Evolutionary conservation across 2,797 vertebrate species (phyloP), one percentile per base, ranked within the genome.

Genomic region (Diplodus sargus): DNA sequence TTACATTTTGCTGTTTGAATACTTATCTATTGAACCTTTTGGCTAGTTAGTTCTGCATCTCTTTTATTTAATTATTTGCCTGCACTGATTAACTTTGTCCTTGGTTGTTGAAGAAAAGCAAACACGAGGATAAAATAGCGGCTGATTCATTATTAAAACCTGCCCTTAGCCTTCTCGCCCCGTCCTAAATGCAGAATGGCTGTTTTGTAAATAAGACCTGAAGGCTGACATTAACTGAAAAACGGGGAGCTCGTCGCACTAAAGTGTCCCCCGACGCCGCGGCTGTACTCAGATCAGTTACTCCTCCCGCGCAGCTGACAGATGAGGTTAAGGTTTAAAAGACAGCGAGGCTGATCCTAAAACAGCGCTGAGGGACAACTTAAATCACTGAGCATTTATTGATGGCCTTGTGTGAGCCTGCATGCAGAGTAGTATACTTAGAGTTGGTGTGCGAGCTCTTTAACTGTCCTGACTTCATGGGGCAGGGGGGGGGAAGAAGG

Each of bases 301-400:
- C n/a, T 17, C n/a, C 43, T 30, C 42, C 64, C 13, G 42, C 25
- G 30, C 61, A 45, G 76, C 58, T 72, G 62, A 64, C 63, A 67
- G 60, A 39, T 45, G 39, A 74, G 28, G 53, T 70, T 47, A 59
- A 61, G 51, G 62, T 61, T 81, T 39, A 70, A 66, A 47, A 63
- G 70, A n/a, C 39, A 39, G 5, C 22, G 22, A 49, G 47, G 58
- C 34, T 67, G 74, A 63, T 54, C 61, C 62, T 45, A 59, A 63
- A 78, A 20, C 71, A 79, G 62, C 43, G 25, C 63, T 61, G 49
- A 53, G 83, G 70, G 71, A 70, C 59, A 30, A 30, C n/a, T 34
- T 69, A 14, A 60, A 58, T 73, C 43, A 67, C 43, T 9, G 14
- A 28, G 23, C 39, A n/a, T 25, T 67, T 45, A 62, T 11, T 56